Evolutionary conservation across 1,140 invertebrate genomes (phyloP), one percentile per base, ranked within the genome.

Genomic region (Pseudoatta argentina): DNA sequence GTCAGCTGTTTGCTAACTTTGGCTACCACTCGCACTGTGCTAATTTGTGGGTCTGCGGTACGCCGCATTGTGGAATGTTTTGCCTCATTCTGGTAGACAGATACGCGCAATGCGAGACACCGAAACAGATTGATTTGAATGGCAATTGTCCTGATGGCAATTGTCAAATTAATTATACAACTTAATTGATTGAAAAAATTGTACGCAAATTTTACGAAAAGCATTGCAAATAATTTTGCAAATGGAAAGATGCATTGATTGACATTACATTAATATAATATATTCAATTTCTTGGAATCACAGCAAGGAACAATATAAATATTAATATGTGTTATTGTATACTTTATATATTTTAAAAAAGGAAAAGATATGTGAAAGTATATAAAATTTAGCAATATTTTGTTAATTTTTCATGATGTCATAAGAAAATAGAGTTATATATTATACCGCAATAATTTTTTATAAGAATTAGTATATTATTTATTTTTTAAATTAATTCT

Each of bases 41-140:
- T 89, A 89, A 89, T 89, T 89, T 71, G 75, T 55, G 67, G 48
- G 55, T 16, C 55, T 21, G 51, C 75, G 75, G 53, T 48, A 30
- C 55, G 53, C 48, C 86, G 7, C 72, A 83, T 67, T 55, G 71
- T 48, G 73, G 53, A 85, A 61, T 66, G 86, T 88, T 88, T 89
- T 73, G 61, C 85, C 39, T 88, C 81, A 51, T 88, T 86, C 64
- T 57, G 14, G 21, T 34, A 44, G 14, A 67, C 53, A n/a, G 55
- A 69, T 39, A 78, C 34, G 48, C 16, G 39, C 8, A 21, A 12
- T 71, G 12, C 44, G 64, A 21, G 4, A 21, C 8, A 16, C 44
- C 12, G 24, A 53, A 57, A 21, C 48, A 78, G 59, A 86, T 85
- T 73, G 79, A 27, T 72, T 5, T 55, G 53, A 85, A 87, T 57